These are phyloP conservation scores for Eristalis arbustorum DNA, from an alignment of 2,888 invertebrate species.

Conservation along the genomic window DNA sequence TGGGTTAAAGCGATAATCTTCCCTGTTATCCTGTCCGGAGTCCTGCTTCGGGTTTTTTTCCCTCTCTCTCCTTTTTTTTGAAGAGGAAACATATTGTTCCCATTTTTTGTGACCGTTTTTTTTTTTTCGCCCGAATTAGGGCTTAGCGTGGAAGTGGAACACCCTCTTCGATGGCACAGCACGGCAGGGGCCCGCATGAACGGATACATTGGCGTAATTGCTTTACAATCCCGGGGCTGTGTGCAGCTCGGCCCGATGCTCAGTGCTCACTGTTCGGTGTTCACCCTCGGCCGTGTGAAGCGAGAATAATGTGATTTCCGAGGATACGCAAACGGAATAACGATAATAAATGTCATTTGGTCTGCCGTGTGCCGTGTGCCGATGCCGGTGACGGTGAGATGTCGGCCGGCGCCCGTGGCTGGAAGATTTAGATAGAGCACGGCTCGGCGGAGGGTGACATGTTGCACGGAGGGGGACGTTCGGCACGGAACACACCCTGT, in stretches of 20 bases:
- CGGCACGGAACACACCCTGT: constrained; percentile 32
- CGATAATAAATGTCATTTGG: constrained; percentile 57
- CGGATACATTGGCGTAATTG: constrained; percentile 46
- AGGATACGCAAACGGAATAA: constrained; percentile 27
- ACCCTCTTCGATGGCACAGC: not conserved
- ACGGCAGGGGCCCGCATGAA: not conserved
- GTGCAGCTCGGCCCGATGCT: constrained; percentile 15
- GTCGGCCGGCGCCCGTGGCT: constrained; percentile 2
- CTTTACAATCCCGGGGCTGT: constrained; percentile 23
- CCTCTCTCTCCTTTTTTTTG: not conserved
- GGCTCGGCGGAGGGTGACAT: constrained; percentile 33
- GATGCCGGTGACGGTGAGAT: not conserved
- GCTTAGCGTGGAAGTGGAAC: constrained; percentile 4
- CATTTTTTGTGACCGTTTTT: not conserved
- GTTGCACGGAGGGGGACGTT: constrained; percentile 22
- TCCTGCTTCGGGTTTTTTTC: not conserved
- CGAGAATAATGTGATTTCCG: constrained; percentile 18
- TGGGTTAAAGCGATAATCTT: constrained; percentile 30
- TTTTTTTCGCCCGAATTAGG: not conserved
- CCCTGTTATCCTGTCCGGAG: not conserved
- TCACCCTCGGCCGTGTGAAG: not conserved
- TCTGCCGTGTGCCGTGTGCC: constrained; percentile 43
- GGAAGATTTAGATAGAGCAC: constrained; percentile 52
- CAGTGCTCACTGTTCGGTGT: not conserved
- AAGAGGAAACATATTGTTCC: not conserved